Percentiles rank a stretch among this genome's conserved stretches.
These are phyloP conservation scores for Leptodirus hochenwartii DNA, from an alignment of 2,888 invertebrate species.

Conservation along the genomic window DNA sequence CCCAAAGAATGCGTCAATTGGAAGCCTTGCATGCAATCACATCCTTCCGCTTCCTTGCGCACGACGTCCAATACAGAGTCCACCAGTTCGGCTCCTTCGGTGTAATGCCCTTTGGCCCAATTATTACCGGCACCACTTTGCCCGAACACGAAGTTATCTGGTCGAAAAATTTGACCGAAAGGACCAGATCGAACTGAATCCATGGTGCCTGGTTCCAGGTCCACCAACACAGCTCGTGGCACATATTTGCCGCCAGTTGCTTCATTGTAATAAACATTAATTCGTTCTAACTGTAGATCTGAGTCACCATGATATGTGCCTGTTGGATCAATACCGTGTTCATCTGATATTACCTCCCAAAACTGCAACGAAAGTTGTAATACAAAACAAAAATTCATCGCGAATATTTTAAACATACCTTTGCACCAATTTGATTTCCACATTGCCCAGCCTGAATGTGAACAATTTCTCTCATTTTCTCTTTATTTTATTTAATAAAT, in stretches of 20 bases:
- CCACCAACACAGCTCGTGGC: conserved; percentile 80
- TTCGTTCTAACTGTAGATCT: conserved; percentile 81
- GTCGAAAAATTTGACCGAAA: conserved; percentile 83
- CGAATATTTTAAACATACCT: no score
- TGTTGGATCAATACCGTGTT: conserved; percentile 84
- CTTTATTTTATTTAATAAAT: conserved; percentile 8
- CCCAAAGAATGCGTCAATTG: conserved; percentile 89
- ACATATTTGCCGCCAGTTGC: conserved; percentile 88
- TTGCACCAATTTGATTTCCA: conserved; percentile 68
- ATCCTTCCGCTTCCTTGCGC: conserved; percentile 70
- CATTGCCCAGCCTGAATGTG: conserved; percentile 63
- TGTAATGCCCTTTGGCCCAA: conserved; percentile 86
- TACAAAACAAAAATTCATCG: no score
- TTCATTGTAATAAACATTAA: conserved; percentile 91
- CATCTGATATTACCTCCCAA: conserved; percentile 93
- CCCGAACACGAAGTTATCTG: conserved; percentile 90
- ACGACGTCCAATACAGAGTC: conserved; percentile 74
- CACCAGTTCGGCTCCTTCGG: conserved; percentile 74
- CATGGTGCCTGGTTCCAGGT: conserved; percentile 94
- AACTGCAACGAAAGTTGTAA: no score
- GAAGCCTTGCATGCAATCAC: conserved; percentile 87
- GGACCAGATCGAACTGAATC: conserved; percentile 90
- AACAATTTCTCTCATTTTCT: conserved; percentile 70
- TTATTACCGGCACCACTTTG: conserved; percentile 73
- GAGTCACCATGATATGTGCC: conserved; percentile 82